These are phyloP conservation scores for Drosophila nigritarsus DNA, from an alignment of 2,888 invertebrate genomes.

Conservation along the genomic window DNA sequence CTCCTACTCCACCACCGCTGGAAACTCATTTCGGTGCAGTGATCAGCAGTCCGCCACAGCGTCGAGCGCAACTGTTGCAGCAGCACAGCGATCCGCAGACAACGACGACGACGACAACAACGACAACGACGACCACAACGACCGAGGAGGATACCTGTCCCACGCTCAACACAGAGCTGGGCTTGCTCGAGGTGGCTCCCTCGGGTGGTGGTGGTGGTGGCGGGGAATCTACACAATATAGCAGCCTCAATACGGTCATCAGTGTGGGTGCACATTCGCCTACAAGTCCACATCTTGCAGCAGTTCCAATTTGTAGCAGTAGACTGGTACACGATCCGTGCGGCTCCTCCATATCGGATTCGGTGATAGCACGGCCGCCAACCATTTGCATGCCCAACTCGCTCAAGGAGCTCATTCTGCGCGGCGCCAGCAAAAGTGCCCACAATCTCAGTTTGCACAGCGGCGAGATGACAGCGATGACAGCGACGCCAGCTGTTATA, in stretches of 20 bases:
- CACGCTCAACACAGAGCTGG: conserved; percentile 83
- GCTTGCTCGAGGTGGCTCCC: conserved; percentile 50
- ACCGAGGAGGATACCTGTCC: conserved; percentile 84
- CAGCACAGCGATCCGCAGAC: conserved; percentile 84
- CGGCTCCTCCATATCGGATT: conserved; percentile 82
- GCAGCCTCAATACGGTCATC: conserved; percentile 81
- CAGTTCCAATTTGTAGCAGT: conserved; percentile 27
- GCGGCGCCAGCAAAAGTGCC: conserved; percentile 74
- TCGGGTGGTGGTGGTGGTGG: conserved; percentile 25
- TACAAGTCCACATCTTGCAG: conserved; percentile 55
- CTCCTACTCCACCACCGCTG: conserved; percentile 70
- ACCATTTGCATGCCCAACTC: conserved; percentile 83
- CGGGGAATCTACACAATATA: conserved; percentile 77
- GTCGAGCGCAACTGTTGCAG: conserved; percentile 81
- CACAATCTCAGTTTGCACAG: conserved; percentile 57
- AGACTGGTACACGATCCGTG: conserved; percentile 78
- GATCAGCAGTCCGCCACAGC: conserved; percentile 75
- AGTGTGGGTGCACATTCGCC: conserved; percentile 73
- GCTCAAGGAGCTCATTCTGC: conserved; percentile 82
- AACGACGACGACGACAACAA: conserved; percentile 72
- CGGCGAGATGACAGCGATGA: conserved; percentile 23
- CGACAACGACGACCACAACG: conserved; percentile 78
- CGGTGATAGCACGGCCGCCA: conserved; percentile 71
- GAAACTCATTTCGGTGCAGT: conserved; percentile 83
- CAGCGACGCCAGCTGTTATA: conserved; percentile 79